phyloP scores from a whole-genome alignment of 2,797 vertebrate species.

The Sebastes variabilis region DNA sequence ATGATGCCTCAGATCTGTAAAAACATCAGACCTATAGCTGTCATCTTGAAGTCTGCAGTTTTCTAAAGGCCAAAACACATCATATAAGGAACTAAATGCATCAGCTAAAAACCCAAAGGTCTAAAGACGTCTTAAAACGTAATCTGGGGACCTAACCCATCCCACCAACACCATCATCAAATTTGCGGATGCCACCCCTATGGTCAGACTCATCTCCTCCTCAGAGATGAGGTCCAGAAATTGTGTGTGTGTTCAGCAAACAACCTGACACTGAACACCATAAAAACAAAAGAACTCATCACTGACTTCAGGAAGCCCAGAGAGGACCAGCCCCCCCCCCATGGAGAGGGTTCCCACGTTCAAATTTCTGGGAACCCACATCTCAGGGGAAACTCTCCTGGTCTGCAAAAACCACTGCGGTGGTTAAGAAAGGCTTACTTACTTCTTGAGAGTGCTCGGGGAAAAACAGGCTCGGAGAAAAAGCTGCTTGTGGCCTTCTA shows the following conservation, averaged over 20 bases:
- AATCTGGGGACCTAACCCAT: not conserved
- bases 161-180: not conserved
- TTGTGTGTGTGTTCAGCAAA: not conserved
- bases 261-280: not conserved
- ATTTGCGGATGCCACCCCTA: not conserved
- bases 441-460: not conserved
- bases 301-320: not conserved
- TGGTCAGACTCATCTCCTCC: not conserved
- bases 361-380: not conserved
- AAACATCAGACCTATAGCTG: not conserved
- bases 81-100: not conserved
- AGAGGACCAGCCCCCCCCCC: no score
- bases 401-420: not conserved
- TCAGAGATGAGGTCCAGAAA: not conserved
- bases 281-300: not conserved
- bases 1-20: not conserved
- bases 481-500: not conserved
- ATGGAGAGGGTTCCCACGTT: not conserved
- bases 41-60: not conserved
- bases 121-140: not conserved
- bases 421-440: not conserved
- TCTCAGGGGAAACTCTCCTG: not conserved
- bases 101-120: not conserved
- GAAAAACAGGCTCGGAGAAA: not conserved
- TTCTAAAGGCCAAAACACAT: not conserved